Evolutionary conservation across 1,140 invertebrate genomes (phyloP), one percentile per base, ranked within the genome.

Genomic region (Drosophila bocki): DNA sequence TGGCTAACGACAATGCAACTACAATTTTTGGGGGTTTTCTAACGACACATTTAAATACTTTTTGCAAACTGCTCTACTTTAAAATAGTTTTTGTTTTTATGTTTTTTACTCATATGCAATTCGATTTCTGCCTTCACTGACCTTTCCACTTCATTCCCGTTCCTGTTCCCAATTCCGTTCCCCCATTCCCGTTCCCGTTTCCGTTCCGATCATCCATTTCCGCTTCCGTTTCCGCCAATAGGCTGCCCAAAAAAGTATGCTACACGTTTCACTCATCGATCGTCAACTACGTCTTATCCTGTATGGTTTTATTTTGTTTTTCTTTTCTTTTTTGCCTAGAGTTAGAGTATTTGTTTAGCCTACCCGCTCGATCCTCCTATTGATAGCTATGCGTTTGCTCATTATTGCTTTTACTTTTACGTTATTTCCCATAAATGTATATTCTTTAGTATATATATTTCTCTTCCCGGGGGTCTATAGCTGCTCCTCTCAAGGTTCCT

Each of bases 341-440:
- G 53, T 42, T 72, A 72, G 68, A 42, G 67, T 72, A 72, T 65
- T 75, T 62, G 42, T 59, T 75, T 86, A 64, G 57, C 64, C 81
- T 76, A 72, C 57, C 41, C 45, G 26, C 67, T 42, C 41, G 58
- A 51, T 64, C 69, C 59, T 62, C 64, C 69, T 59, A 75, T 82
- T 90, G 85, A 90, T 88, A 85, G 86, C 85, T 90, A 85, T 82
- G 85, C 86, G 70, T 90, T 90, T 90, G 70, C 75, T 79, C 77
- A 71, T 90, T 91, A 91, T 91, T 90, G 86, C 86, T 90, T 90
- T 91, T 90, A 78, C 59, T 91, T 90, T 88, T 90, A 85, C 85
- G 59, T 88, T 72, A 72, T 58, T 80, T 81, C 61, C 64, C 53
- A 75, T 69, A 78, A 70, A 78, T 77, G 75, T 84, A 35, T 68